These are phyloP conservation scores for Copidosoma floridanum DNA, from an alignment of 1,140 invertebrate species.

Conservation along the genomic window DNA sequence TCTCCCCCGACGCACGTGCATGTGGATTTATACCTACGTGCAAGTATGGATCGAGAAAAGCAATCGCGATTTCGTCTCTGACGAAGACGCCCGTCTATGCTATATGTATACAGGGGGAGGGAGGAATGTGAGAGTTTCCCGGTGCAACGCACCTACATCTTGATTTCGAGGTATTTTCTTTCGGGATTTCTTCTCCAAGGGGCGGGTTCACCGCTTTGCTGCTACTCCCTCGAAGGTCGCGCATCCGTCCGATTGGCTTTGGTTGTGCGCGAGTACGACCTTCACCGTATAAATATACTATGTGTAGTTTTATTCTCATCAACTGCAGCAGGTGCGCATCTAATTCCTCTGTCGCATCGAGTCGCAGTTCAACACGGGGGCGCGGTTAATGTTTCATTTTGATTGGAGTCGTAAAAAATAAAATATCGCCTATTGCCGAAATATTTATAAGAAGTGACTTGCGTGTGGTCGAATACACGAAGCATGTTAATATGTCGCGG, in stretches of 20 bases:
- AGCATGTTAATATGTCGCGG: no score
- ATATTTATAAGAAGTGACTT: no score
- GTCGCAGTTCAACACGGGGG: no score
- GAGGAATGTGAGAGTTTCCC: constrained; percentile 17
- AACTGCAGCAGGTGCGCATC: no score
- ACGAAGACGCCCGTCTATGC: neutral
- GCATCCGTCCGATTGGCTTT: constrained; percentile 22
- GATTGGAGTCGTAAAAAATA: no score
- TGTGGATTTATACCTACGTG: no score
- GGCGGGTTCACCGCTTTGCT: neutral
- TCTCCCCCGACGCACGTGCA: neutral
- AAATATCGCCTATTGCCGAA: no score
- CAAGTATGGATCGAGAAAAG: constrained; percentile 2
- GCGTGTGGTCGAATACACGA: no score
- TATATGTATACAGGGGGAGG: neutral
- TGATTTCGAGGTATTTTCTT: constrained; percentile 47
- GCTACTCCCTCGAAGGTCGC: neutral
- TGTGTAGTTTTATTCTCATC: no score
- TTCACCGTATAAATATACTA: neutral
- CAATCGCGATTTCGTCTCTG: constrained; percentile 1
- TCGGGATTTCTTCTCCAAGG: neutral
- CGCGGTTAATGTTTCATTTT: no score
- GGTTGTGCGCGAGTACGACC: constrained; percentile 30
- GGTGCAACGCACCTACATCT: constrained; percentile 24
- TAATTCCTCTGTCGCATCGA: no score